Percentiles rank a stretch among this genome's conserved stretches.
Evolutionary conservation across 2,113 vertebrate genomes (phyloP).

Genomic region (Callaeas wilsoni): DNA sequence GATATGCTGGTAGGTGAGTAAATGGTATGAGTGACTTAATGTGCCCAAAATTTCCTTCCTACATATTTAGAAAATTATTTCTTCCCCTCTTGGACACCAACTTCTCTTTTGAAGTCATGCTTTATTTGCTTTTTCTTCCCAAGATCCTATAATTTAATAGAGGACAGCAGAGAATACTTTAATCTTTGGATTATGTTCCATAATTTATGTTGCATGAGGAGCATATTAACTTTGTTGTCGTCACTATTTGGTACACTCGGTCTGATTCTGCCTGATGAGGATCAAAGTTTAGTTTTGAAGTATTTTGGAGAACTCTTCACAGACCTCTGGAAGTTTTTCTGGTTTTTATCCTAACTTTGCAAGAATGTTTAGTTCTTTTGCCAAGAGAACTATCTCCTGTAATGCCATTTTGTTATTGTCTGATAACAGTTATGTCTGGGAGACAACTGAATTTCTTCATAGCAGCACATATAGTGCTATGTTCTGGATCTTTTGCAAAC

Average conservation of each 20-base stretch:
- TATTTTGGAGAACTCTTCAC: background rate
- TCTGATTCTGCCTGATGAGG: background rate
- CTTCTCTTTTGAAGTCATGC: background rate
- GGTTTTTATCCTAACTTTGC: background rate
- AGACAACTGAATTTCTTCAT: background rate
- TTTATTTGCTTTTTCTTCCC: background rate
- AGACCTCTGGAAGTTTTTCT: background rate
- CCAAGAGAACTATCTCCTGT: background rate
- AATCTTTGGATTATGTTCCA: slow-evolving; percentile 12
- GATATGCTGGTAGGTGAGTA: background rate
- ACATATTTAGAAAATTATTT: background rate
- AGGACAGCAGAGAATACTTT: background rate
- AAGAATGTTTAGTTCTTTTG: background rate
- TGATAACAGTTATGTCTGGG: background rate
- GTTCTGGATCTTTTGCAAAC: background rate
- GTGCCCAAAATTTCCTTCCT: background rate
- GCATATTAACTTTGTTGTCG: background rate
- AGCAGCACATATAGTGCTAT: background rate
- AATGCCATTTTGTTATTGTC: background rate
- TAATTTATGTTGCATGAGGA: background rate
- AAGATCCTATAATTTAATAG: background rate
- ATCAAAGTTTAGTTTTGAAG: background rate
- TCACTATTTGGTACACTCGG: background rate
- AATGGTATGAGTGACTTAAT: background rate
- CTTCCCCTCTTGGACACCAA: background rate